A percentile compares a stretch with the other conserved stretches of the same genome.
Evolutionary conservation across 2,797 vertebrate genomes (phyloP).

Genomic region (Schizopygopsis pylzovi): DNA sequence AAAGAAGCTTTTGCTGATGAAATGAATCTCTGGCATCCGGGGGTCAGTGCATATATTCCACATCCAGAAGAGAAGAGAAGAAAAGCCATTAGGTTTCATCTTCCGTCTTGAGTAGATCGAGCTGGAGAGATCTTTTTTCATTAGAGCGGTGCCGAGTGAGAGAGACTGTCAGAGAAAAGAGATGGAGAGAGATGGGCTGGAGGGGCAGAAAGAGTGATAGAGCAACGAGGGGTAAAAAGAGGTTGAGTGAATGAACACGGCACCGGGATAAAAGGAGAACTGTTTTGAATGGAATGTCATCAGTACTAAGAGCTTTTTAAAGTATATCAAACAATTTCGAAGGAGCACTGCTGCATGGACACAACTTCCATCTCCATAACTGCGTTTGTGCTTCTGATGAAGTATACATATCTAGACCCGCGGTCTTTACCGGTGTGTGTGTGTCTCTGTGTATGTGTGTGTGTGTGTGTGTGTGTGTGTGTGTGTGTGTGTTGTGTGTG

Average conservation of each 20-base stretch:
- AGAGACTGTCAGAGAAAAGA: slow-evolving; percentile 70
- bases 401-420: not conserved
- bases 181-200: slow-evolving; percentile 60
- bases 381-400: slow-evolving; percentile 39
- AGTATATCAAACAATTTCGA: slow-evolving; percentile 73
- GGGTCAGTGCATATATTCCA: slow-evolving; percentile 85
- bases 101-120: slow-evolving; percentile 83
- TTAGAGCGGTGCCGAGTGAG: slow-evolving; percentile 80
- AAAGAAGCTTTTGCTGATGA: slow-evolving; percentile 77
- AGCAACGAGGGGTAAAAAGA: slow-evolving; percentile 24
- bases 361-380: slow-evolving; percentile 41
- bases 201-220: slow-evolving; percentile 52
- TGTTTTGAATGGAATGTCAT: slow-evolving; percentile 70
- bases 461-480: no score
- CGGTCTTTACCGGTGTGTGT: not conserved
- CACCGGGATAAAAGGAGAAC: slow-evolving; percentile 65
- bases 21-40: slow-evolving; percentile 83
- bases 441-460: no score
- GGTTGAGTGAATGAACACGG: slow-evolving; percentile 40
- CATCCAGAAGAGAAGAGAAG: slow-evolving; percentile 72
- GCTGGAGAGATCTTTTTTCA: slow-evolving; percentile 86
- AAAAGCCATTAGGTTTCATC: slow-evolving; percentile 88
- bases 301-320: slow-evolving; percentile 67
- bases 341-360: slow-evolving; percentile 5
- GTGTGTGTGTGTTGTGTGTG: no score